These are phyloP conservation scores for Tanypteryx hageni DNA, from an alignment of 2,888 invertebrate species.

Conservation along the genomic window DNA sequence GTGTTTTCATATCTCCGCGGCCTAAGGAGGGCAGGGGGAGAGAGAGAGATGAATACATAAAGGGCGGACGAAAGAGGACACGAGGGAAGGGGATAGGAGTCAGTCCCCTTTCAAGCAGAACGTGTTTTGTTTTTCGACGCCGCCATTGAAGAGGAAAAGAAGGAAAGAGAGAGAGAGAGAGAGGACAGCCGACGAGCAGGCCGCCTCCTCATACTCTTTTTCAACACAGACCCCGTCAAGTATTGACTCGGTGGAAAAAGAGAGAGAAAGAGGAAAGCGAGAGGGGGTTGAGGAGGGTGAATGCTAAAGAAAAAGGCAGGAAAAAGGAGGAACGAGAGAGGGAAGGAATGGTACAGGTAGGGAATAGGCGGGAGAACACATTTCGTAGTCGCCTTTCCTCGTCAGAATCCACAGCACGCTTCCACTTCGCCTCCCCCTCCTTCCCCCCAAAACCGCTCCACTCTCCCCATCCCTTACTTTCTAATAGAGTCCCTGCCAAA, in stretches of 20 bases:
- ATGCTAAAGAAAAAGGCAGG: not conserved
- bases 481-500: not conserved
- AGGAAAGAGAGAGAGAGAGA: not conserved
- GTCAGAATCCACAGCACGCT: not conserved
- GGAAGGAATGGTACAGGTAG: not conserved
- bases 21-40: no score
- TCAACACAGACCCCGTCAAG: constrained; percentile 8
- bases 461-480: not conserved
- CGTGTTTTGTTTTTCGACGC: constrained; percentile 28
- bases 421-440: not conserved
- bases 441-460: not conserved
- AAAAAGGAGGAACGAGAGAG: not conserved
- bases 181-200: no score
- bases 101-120: constrained; percentile 13
- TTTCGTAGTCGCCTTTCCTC: not conserved
- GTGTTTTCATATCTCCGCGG: not conserved
- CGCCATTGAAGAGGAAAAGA: not conserved
- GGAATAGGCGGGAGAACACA: no score
- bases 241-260: not conserved
- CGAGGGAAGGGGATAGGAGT: not conserved
- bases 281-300: not conserved
- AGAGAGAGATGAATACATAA: no score
- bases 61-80: not conserved
- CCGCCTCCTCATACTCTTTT: not conserved
- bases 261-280: not conserved